Base-by-base conservation (phyloP, 2,888 invertebrate genomes). In the Matsumyia berberina region DNA sequence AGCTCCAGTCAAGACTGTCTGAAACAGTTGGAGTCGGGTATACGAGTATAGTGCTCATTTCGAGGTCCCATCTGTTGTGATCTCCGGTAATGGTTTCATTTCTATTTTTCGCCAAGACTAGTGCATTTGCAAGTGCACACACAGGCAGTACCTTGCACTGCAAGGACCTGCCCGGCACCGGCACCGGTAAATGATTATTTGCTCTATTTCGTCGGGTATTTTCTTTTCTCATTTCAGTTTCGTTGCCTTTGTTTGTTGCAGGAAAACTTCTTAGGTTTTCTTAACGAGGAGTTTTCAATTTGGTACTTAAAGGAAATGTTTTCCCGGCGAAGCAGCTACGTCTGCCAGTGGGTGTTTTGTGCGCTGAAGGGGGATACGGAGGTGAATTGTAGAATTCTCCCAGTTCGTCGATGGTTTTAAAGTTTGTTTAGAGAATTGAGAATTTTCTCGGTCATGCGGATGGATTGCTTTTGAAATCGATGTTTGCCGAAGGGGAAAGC, bases 161-260 rank as follows among this genome's bases (percentile, higher is more conserved):
- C 53, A 37, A n/a, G 37, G 15, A 17, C 29, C 12, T 53, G 19
- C 24, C 37, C 64, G 33, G 53, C 66, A 85, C 80, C 15, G 37
- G 15, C 31, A 44, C 19, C 42, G 19, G 53, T 60, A 85, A 85
- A 80, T 76, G 80, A 76, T 80, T 85, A 85, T 85, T 80, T 85
- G 85, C 80, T 85, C 80, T 58, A 79, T 64, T 85, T 85, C 69
- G 79, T 53, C 29, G 62, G 66, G 66, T 78, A 57, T 83, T 83
- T 83, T 83, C 78, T 49, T 77, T 79, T 62, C 73, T 57, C 67
- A 44, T 73, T 69, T 57, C 17, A 53, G 44, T 79, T 79, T 64
- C 24, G 33, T 69, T 57, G 31, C 31, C 31, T 66, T 58, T 62
- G 55, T 67, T 81, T 78, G 72, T 80, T 74, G 57, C 58, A 17